Percentiles rank a stretch among this genome's conserved stretches.
These are phyloP conservation scores for Chironomus tepperi DNA, from an alignment of 1,140 invertebrate species.

Conservation along the genomic window DNA sequence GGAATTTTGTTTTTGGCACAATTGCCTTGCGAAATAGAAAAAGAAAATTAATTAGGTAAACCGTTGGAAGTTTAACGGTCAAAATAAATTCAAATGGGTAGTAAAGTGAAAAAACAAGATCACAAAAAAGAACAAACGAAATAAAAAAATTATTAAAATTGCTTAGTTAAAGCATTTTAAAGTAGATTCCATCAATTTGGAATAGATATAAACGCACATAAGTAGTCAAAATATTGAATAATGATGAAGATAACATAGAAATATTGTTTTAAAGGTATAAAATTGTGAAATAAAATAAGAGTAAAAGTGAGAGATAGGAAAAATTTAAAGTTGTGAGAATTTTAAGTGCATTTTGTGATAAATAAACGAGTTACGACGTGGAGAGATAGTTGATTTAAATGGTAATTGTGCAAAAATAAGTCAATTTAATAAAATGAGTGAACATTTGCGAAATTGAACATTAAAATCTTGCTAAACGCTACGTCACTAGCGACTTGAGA, in stretches of 20 bases:
- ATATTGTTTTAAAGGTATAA: background rate
- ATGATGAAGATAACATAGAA: background rate
- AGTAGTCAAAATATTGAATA: background rate
- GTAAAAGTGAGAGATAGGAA: background rate
- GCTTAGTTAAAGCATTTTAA: background rate
- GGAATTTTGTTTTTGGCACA: too few species aligned
- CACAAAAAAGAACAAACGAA: too few species aligned
- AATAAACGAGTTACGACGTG: background rate
- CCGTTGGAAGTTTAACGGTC: too few species aligned
- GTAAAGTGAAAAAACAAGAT: too few species aligned
- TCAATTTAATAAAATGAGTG: background rate
- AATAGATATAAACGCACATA: background rate
- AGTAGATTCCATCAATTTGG: background rate
- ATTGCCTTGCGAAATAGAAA: too few species aligned
- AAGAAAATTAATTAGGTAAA: too few species aligned
- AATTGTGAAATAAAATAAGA: background rate
- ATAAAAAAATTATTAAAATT: too few species aligned
- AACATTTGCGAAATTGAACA: background rate
- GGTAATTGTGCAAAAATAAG: background rate
- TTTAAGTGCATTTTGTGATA: slow-evolving; percentile 8
- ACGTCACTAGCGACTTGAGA: background rate
- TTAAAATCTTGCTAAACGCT: background rate
- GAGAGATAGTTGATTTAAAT: background rate
- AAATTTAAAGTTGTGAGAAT: background rate
- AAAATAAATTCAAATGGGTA: too few species aligned